Evolutionary conservation across 2,113 vertebrate genomes (phyloP), one percentile per base, ranked within the genome.

Genomic region (Gasterosteus aculeatus): DNA sequence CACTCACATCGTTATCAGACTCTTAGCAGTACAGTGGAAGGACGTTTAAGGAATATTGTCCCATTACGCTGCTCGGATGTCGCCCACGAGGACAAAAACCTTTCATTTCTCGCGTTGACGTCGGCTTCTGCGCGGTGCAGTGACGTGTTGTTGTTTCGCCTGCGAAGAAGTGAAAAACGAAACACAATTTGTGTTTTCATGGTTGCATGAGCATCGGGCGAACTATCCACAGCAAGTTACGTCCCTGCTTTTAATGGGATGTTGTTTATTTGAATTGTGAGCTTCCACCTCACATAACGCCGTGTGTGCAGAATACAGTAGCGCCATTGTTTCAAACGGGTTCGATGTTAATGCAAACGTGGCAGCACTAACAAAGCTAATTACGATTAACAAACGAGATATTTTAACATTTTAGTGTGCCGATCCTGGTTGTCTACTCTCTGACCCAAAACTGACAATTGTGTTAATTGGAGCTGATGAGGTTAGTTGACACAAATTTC

Each of bases 391-490:
- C 85, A 88, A 87, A 88, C 33, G 33, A 61, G 75, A 83, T 82
- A 74, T 90, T 84, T 83, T 61, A 85, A 46, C 80, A 12, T 84
- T 84, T 80, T 77, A 83, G 47, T 77, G 38, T 66, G 72, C 75
- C 19, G 44, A 77, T 71, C 75, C 63, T 71, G 12, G 35, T 68
- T 83, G 80, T 60, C 57, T 74, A 67, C 76, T 77, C 83, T 75
- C 84, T 87, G 91, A 91, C 91, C 90, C 77, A 82, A 91, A 89
- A 86, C 84, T 92, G 93, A 92, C 91, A 91, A 91, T 91, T 88
- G 80, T 82, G 87, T 87, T 94, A 93, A 94, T 91, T 87, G 86
- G 67, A 85, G 78, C 82, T 91, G 91, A 94, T 93, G 84, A 93
- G 92, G 89, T 93, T 93, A 93, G 88, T 85, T 92, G 88, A 85